phyloP scores from a whole-genome alignment of 2,888 invertebrate species.

The Tetrapedia diversipes region DNA sequence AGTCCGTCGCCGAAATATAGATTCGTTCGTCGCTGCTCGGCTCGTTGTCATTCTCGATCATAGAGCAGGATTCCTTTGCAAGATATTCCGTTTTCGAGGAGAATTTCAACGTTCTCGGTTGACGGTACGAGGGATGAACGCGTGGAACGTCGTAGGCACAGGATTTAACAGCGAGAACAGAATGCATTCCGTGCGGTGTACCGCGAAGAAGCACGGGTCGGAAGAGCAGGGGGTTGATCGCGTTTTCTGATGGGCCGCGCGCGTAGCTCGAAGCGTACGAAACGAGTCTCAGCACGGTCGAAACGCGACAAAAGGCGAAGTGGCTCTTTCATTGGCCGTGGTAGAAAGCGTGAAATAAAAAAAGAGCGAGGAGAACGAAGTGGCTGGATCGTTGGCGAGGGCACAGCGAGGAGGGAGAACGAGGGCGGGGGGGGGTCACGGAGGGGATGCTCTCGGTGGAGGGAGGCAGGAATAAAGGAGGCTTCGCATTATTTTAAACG shows the following conservation, averaged over 20 bases:
- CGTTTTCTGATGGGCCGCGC: constrained; percentile 11
- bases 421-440: background rate
- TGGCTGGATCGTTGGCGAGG: constrained; percentile 42
- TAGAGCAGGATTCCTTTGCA: background rate
- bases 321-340: constrained; percentile 78
- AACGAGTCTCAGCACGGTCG: constrained; percentile 47
- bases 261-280: constrained; percentile 36
- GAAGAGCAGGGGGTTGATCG: constrained; percentile 12
- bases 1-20: constrained; percentile 9
- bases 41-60: background rate
- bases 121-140: too few relatives aligned
- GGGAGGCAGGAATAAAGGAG: constrained; percentile 62
- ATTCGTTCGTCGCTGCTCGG: background rate
- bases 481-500: constrained; percentile 73
- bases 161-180: too few relatives aligned
- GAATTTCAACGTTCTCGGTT: background rate
- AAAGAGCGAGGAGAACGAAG: constrained; percentile 59
- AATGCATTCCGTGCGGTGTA: background rate
- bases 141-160: too few relatives aligned
- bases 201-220: constrained; percentile 2
- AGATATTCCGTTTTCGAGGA: too few relatives aligned
- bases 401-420: too few relatives aligned
- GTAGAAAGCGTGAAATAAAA: constrained; percentile 76
- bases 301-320: constrained; percentile 77
- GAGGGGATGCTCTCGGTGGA: constrained; percentile 22